Evolutionary conservation across 2,888 invertebrate genomes (phyloP).

Genomic region (Stenoptilia bipunctidactyla): DNA sequence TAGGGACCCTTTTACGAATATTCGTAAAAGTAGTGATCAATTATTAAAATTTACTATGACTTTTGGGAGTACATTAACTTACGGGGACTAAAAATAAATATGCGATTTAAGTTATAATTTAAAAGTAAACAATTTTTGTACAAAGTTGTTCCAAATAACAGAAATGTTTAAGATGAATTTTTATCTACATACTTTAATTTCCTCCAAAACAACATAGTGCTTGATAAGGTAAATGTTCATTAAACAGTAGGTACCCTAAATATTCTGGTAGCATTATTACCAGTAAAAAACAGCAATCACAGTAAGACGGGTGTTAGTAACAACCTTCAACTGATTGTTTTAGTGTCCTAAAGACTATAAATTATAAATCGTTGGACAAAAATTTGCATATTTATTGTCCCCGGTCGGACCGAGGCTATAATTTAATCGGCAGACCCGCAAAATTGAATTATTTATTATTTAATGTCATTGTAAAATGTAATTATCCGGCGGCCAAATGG

Average conservation of each 20-base stretch:
- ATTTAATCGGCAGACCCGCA: slow-evolving; percentile 50
- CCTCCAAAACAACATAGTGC: too few relatives aligned
- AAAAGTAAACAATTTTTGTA: too few relatives aligned
- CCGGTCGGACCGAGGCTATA: slow-evolving; percentile 48
- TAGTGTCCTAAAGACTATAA: slow-evolving; percentile 33
- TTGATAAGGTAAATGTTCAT: too few relatives aligned
- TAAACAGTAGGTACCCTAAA: not conserved
- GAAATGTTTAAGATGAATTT: too few relatives aligned
- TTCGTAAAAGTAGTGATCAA: too few relatives aligned
- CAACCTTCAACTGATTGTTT: slow-evolving; percentile 21
- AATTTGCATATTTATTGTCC: slow-evolving; percentile 68
- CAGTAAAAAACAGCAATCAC: slow-evolving; percentile 21
- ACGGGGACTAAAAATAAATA: too few relatives aligned
- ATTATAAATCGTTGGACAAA: slow-evolving; percentile 46
- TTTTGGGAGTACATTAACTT: too few relatives aligned
- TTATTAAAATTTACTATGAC: too few relatives aligned
- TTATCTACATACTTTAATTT: too few relatives aligned
- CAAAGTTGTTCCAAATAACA: too few relatives aligned
- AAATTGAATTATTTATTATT: slow-evolving; percentile 66
- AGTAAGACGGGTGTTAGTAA: slow-evolving; percentile 20
- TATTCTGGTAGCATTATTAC: not conserved
- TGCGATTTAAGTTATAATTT: too few relatives aligned
- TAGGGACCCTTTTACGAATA: too few relatives aligned
- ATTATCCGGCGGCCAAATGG: slow-evolving; percentile 33
- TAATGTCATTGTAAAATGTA: slow-evolving; percentile 44